Percentiles rank a stretch among this genome's conserved stretches.
Evolutionary conservation across 92 coral and sea anemone genomes (phyloP).

Genomic region (Siderastrea radians): DNA sequence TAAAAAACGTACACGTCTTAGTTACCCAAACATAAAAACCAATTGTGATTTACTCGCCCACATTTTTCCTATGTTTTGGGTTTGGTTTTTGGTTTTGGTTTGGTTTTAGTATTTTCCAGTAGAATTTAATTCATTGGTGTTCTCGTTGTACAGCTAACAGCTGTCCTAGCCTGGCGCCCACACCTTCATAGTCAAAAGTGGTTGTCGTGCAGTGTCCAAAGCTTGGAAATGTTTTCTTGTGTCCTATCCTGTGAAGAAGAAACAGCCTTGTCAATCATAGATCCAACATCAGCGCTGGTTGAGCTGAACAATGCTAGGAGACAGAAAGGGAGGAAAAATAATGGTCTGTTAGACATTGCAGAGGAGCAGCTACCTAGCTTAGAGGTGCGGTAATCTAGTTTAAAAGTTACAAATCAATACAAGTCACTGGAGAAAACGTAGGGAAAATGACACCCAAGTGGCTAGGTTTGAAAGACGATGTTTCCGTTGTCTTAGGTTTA

Average conservation of each 20-base stretch:
- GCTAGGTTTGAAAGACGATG: too few species aligned
- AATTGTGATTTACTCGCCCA: too few species aligned
- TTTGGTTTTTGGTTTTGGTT: not conserved
- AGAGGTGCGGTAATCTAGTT: conserved; percentile 62
- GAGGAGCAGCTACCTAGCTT: conserved; percentile 91
- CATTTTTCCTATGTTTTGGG: too few species aligned
- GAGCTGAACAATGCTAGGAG: conserved; percentile 94
- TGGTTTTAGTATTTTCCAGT: not conserved
- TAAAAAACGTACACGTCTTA: too few species aligned
- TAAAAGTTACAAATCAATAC: not conserved
- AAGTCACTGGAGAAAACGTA: too few species aligned
- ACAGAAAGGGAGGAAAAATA: conserved; percentile 80
- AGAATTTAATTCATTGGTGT: not conserved
- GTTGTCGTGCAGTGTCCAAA: conserved; percentile 97
- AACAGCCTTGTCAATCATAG: conserved; percentile 94
- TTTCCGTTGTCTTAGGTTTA: too few species aligned
- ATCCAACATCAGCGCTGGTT: conserved; percentile 94
- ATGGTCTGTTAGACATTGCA: conserved; percentile 90
- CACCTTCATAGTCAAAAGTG: conserved; percentile 97
- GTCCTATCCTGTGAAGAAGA: conserved; percentile 95
- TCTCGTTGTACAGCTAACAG: conserved; percentile 73
- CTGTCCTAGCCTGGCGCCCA: conserved; percentile 99
- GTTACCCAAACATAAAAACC: too few species aligned
- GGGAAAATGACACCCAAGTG: too few species aligned
- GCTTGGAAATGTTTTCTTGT: conserved; percentile 96